Base-by-base conservation (phyloP, 2,113 vertebrate genomes). In the Anhinga anhinga region DNA sequence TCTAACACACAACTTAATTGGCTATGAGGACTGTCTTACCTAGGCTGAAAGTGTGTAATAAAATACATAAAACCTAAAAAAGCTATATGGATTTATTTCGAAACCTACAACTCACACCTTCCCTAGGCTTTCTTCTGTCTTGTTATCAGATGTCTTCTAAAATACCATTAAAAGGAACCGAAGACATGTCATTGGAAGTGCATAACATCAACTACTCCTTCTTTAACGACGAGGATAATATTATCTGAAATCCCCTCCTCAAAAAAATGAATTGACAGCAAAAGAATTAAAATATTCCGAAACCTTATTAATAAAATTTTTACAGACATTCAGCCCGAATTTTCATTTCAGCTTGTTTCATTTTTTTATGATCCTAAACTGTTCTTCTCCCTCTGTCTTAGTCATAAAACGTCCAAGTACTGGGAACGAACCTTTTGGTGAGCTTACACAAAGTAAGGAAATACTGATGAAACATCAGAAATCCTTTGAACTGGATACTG, bases 1-100 rank as follows among this genome's bases (percentile, higher is more conserved):
- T 97, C 95, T 70, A 96, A 85, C 84, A 94, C 81, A 80, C 70
- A 70, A 84, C 84, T 95, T 97, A 96, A 97, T 93, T 87, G 97
- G 82, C 76, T 95, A 58, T 9, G 71, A 94, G 74, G 73, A 44
- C 63, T 91, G 87, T 55, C 95, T 93, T 90, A 96, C 92, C 86
- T 90, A 67, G 36, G 69, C 80, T 92, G 72, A 25, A 84, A 90
- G 82, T 21, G 15, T 8, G 61, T 13, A 89, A 92, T 88, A 89
- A 95, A 91, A 83, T 11, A 11, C 80, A 56, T 53, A 85, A 82
- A 82, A 32, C 18, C 50, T 71, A 30, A 71, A 95, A 95, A 86
- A 82, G 23, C 58, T n/a, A 10, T 3, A 61, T 2, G 42, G 84
- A 89, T 38, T 95, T 93, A 96, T 90, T 90, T 25, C 82, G 87